Base-by-base conservation (phyloP, 2,888 invertebrate genomes). In the Lutraria lutraria region DNA sequence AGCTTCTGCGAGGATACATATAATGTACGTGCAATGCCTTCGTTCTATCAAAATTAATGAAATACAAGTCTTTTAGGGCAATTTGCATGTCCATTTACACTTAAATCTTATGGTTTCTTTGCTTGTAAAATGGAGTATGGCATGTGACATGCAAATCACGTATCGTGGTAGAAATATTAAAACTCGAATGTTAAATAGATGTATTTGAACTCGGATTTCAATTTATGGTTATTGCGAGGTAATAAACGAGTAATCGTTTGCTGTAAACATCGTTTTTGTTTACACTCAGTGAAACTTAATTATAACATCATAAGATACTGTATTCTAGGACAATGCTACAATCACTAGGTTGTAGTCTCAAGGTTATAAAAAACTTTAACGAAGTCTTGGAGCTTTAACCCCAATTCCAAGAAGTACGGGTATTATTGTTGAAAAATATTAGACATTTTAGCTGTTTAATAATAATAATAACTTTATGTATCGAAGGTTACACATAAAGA, bases 1-100 rank as follows among this genome's bases (percentile, higher is more conserved):
- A 81, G n/a, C 81, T 52, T 81, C n/a, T 19, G 53, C 13, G 15
- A n/a, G 34, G 16, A 52, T 52, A 81, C 54, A 81, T 81, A 81
- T 52, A 13, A 3, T 2, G 81, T 81, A 81, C 76, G 76, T 76
- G 76, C 76, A 76, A 76, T 76, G 76, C 76, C 29, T 76, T 76
- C 25, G 31, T 76, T 76, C 76, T 31, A 34, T 16, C 34, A 34
- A 76, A 31, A 76, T 19, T 19, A 13, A 76, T 76, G 76, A 76
- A 76, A 76, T 34, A 34, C 76, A 34, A 76, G 34, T 16, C 34
- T 2, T 12, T 34, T 12, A 76, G 76, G 34, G 31, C 34, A 76
- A 76, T 76, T 76, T 76, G 29, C 25, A 76, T 34, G 63, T 68
- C 63, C 63, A 68, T 68, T 60, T 76, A 21, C 21, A 34, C 31